Evolutionary conservation across 2,888 invertebrate genomes (phyloP).

Genomic region (Eupithecia subumbrata): DNA sequence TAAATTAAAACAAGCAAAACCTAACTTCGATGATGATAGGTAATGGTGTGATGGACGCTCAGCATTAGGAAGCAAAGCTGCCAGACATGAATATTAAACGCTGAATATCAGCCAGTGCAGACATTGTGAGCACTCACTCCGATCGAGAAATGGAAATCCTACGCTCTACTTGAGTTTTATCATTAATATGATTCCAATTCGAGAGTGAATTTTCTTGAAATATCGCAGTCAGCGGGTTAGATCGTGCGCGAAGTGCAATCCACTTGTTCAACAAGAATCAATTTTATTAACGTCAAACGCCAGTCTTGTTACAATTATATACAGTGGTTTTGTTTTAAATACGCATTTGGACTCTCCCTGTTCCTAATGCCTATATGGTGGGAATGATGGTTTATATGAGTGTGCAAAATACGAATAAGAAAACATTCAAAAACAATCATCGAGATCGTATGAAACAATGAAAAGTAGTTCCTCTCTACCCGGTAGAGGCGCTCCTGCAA

Average conservation of each 20-base stretch:
- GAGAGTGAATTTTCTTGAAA: constrained; percentile 48
- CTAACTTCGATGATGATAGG: background rate
- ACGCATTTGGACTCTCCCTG: too few relatives aligned
- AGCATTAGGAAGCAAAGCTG: constrained; percentile 62
- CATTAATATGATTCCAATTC: constrained; percentile 73
- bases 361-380: too few relatives aligned
- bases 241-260: constrained; percentile 32
- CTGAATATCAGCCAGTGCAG: constrained; percentile 70
- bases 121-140: constrained; percentile 71
- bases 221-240: constrained; percentile 33
- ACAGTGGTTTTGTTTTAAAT: background rate
- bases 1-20: background rate
- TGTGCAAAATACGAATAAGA: too few relatives aligned
- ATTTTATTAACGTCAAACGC: constrained; percentile 8
- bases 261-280: constrained; percentile 15
- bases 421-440: too few relatives aligned
- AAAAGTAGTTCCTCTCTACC: too few relatives aligned
- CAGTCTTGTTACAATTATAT: background rate
- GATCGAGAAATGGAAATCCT: constrained; percentile 71
- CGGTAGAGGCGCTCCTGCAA: too few relatives aligned
- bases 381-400: too few relatives aligned
- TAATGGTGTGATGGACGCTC: background rate
- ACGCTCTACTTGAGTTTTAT: constrained; percentile 70
- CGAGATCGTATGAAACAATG: too few relatives aligned
- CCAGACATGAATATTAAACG: constrained; percentile 75